These are phyloP conservation scores for Sitophilus oryzae DNA, from an alignment of 1,140 invertebrate genomes.

Conservation along the genomic window DNA sequence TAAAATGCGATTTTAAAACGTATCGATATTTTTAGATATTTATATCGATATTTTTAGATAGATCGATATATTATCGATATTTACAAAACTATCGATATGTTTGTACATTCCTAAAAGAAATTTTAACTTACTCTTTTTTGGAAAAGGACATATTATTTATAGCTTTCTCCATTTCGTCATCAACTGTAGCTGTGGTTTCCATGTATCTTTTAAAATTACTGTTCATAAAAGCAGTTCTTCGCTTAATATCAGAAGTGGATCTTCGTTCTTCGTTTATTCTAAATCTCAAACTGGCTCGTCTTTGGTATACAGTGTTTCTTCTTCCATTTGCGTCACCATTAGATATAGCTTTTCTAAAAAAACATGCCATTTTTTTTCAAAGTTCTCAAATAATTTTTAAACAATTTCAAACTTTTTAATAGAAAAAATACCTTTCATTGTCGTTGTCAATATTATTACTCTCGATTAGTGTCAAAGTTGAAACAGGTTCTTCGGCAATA, in stretches of 20 bases:
- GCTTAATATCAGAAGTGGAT: slow-evolving; percentile 39
- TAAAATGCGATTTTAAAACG: too few relatives aligned
- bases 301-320: slow-evolving; percentile 19
- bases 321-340: slow-evolving; percentile 2
- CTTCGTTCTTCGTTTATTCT: slow-evolving; percentile 43
- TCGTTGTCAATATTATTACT: slow-evolving; percentile 20
- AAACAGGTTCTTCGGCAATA: slow-evolving; percentile 6
- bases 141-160: slow-evolving; percentile 69
- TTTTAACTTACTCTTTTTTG: slow-evolving; percentile 56
- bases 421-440: slow-evolving; percentile 4
- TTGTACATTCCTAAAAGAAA: not conserved
- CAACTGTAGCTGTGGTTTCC: slow-evolving; percentile 60
- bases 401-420: too few relatives aligned
- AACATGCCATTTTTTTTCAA: too few relatives aligned
- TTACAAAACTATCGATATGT: too few relatives aligned
- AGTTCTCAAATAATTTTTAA: too few relatives aligned
- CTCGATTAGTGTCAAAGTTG: slow-evolving; percentile 15
- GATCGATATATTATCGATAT: too few relatives aligned
- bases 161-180: slow-evolving; percentile 65
- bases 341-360: not conserved
- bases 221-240: slow-evolving; percentile 59
- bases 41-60: too few relatives aligned
- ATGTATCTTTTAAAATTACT: slow-evolving; percentile 62
- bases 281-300: slow-evolving; percentile 43
- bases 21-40: too few relatives aligned